Percentiles rank a stretch among this genome's conserved stretches.
phyloP scores from a whole-genome alignment of 1,140 invertebrate genomes.

The Oedothorax gibbosus region DNA sequence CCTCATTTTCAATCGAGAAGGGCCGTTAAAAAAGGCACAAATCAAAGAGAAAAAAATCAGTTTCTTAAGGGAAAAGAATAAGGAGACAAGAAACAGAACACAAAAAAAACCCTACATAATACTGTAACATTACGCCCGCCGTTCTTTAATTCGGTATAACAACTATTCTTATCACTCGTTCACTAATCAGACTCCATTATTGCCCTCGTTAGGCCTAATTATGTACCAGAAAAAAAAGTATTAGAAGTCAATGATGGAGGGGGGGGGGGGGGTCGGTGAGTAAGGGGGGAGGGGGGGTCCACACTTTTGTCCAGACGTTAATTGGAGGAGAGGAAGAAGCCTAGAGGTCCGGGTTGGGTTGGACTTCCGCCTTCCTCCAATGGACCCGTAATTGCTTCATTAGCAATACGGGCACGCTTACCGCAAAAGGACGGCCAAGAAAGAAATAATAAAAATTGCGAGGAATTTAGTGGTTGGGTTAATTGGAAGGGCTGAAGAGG shows the following conservation, averaged over 20 bases:
- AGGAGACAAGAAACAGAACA: neutral
- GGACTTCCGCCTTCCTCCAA: slow-evolving; percentile 41
- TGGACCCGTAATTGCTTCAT: slow-evolving; percentile 59
- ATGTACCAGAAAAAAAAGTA: slow-evolving; percentile 39
- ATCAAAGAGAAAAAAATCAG: neutral
- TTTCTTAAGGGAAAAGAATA: neutral
- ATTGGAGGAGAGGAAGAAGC: slow-evolving; percentile 45
- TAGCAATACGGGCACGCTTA: slow-evolving; percentile 45
- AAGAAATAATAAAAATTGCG: slow-evolving; percentile 23
- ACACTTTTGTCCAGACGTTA: slow-evolving; percentile 57
- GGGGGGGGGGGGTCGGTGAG: neutral
- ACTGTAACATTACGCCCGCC: slow-evolving; percentile 34
- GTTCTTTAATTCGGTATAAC: slow-evolving; percentile 58
- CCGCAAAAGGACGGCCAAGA: neutral
- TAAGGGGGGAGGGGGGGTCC: slow-evolving; percentile 3
- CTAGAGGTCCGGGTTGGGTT: slow-evolving; percentile 13
- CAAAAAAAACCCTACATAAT: slow-evolving; percentile 6
- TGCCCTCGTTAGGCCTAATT: slow-evolving; percentile 58
- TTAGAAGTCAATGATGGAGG: slow-evolving; percentile 48
- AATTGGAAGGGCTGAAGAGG: slow-evolving; percentile 40
- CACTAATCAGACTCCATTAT: slow-evolving; percentile 58
- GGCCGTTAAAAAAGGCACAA: too few species aligned
- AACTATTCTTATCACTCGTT: slow-evolving; percentile 51
- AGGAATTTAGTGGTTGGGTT: slow-evolving; percentile 57
- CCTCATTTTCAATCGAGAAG: too few species aligned